phyloP scores from a whole-genome alignment of 1,140 invertebrate species.

The Nasonia longicornis region DNA sequence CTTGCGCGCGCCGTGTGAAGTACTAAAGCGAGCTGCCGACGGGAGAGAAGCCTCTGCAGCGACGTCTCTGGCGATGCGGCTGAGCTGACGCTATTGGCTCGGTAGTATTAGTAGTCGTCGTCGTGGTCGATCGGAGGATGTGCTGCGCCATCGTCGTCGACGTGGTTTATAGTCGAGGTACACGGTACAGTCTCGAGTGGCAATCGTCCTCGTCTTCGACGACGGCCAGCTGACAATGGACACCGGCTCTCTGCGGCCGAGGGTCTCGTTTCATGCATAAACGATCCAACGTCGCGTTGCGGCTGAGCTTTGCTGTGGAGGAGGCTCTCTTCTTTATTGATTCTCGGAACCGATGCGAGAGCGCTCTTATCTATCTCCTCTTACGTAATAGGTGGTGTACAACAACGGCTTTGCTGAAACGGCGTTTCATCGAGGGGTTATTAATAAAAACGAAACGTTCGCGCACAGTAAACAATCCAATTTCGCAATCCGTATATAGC shows the following conservation, averaged over 20 bases:
- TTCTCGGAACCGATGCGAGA: background rate
- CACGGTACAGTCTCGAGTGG: constrained; percentile 23
- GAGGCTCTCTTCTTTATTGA: background rate
- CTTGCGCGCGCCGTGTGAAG: background rate
- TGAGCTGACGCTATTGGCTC: background rate
- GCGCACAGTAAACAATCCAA: background rate
- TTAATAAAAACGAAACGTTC: too few relatives aligned
- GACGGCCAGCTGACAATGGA: constrained; percentile 8
- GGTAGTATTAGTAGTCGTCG: background rate
- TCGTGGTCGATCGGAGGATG: background rate
- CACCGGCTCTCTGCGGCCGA: background rate
- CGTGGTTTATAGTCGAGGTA: background rate
- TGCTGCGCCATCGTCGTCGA: background rate
- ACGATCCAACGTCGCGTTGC: background rate
- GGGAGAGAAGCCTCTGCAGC: background rate
- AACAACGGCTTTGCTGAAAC: too few relatives aligned
- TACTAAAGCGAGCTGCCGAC: background rate
- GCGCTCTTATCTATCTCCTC: too few relatives aligned
- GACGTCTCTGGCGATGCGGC: background rate
- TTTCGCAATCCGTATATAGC: background rate
- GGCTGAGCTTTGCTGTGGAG: background rate
- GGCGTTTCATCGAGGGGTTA: too few relatives aligned
- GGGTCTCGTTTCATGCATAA: constrained; percentile 22
- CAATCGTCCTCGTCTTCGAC: constrained; percentile 25
- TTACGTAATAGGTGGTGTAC: too few relatives aligned